phyloP scores from a whole-genome alignment of 2,888 invertebrate species.

The Trichogramma evanescens region DNA sequence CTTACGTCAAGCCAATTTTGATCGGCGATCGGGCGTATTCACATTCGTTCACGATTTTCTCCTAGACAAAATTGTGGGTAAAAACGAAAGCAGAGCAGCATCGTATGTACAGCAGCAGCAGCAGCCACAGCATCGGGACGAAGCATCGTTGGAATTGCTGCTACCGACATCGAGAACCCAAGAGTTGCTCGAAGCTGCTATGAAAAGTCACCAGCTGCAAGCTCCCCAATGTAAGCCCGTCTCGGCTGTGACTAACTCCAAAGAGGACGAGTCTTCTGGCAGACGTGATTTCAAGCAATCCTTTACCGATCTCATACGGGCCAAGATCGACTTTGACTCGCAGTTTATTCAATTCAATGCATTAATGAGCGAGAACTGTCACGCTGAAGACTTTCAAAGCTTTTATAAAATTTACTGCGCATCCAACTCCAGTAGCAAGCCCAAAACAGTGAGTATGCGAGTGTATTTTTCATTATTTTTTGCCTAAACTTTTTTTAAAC shows the following conservation, averaged over 20 bases:
- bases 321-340: slow-evolving; percentile 38
- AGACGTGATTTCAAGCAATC: slow-evolving; percentile 23
- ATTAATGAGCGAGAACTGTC: slow-evolving; percentile 24
- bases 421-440: too few relatives aligned
- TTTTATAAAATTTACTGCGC: slow-evolving; percentile 30
- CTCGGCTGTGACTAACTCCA: not conserved
- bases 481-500: too few relatives aligned
- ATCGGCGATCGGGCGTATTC: not conserved
- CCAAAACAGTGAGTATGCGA: not conserved
- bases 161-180: not conserved
- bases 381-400: slow-evolving; percentile 19
- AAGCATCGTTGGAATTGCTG: not conserved
- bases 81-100: too few relatives aligned
- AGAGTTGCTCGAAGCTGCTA: not conserved
- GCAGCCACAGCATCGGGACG: not conserved
- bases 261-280: slow-evolving; percentile 22
- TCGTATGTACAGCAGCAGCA: too few relatives aligned
- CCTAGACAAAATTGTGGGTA: too few relatives aligned
- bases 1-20: not conserved
- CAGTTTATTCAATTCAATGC: slow-evolving; percentile 37
- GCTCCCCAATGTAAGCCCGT: too few relatives aligned
- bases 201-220: too few relatives aligned
- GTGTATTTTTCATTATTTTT: too few relatives aligned
- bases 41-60: too few relatives aligned
- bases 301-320: slow-evolving; percentile 34